Base-by-base conservation (phyloP, 2,113 vertebrate species). In the Gambusia holbrooki region DNA sequence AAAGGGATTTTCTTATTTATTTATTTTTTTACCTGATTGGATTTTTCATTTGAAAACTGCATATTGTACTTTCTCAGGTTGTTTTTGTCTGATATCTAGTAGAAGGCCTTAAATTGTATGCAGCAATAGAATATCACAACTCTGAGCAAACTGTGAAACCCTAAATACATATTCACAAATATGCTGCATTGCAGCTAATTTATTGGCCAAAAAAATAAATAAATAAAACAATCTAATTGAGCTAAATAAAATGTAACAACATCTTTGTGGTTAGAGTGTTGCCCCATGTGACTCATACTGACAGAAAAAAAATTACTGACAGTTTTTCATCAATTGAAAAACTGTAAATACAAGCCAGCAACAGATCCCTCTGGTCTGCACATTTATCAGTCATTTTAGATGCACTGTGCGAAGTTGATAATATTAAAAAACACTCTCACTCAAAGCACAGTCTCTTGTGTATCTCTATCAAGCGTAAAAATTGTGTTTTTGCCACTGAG, bases 351-450 rank as follows among this genome's bases (percentile, higher is more conserved):
- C 22, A 58, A 58, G 51, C 51, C 22, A 3, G n/a, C 22, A n/a
- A 58, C 51, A 58, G 51, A 58, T 58, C 51, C 51, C 51, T 58
- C 51, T 58, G 51, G 51, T 58, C 51, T 58, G 25, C 22, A 58
- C 51, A 58, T 58, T 58, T 58, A 58, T 58, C 51, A 58, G 51
- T n/a, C 51, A 58, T 58, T 58, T 58, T 58, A n/a, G 51, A 58
- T 58, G 51, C 51, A 58, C 8, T 58, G 25, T n/a, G 51, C 51
- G 10, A 58, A 25, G 51, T 25, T 58, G 51, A 25, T 58, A 25
- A n/a, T 58, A 58, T n/a, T 58, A 25, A 58, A 54, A 58, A 37
- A 37, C 35, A 37, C 35, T 37, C 35, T 17, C 25, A 58, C 17
- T 58, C 17, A 58, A n/a, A 25, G 9, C 51, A 58, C 51, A 58